phyloP scores from a whole-genome alignment of 1,140 invertebrate species.

The Drosophila bocki region DNA sequence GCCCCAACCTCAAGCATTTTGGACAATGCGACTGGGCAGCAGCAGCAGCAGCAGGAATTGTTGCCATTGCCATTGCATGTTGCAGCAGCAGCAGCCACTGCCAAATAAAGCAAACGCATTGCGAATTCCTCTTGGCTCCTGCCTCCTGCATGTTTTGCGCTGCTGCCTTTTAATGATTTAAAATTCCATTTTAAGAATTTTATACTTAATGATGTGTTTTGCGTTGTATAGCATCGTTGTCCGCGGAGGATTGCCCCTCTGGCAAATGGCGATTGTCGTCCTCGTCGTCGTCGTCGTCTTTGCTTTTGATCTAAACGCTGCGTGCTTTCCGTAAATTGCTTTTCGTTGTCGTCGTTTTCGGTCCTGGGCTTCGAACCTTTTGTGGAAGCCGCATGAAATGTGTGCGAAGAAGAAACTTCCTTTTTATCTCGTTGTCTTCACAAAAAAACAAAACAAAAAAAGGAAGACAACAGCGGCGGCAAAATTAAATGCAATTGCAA shows the following conservation, averaged over 20 bases:
- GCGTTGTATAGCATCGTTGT: slow-evolving; percentile 75
- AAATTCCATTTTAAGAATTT: slow-evolving; percentile 86
- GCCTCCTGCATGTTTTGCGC: slow-evolving; percentile 39
- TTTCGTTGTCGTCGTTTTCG: slow-evolving; percentile 73
- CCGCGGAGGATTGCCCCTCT: slow-evolving; percentile 20
- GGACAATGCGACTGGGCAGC: slow-evolving; percentile 76
- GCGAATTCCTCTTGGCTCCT: slow-evolving; percentile 69
- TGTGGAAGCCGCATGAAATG: slow-evolving; percentile 83
- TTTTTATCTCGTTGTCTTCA: slow-evolving; percentile 26
- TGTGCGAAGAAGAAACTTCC: slow-evolving; percentile 61
- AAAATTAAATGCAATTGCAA: slow-evolving; percentile 71
- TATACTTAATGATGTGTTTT: slow-evolving; percentile 86
- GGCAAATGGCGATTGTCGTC: slow-evolving; percentile 67
- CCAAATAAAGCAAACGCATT: slow-evolving; percentile 84
- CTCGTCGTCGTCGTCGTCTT: slow-evolving; percentile 55
- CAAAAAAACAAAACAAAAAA: slow-evolving; percentile 44
- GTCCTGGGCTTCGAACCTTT: slow-evolving; percentile 63
- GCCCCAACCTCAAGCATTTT: slow-evolving; percentile 72
- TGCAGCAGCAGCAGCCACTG: slow-evolving; percentile 55
- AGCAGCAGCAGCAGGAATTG: slow-evolving; percentile 37
- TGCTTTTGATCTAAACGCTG: slow-evolving; percentile 82
- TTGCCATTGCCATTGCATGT: slow-evolving; percentile 78
- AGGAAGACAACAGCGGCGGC: slow-evolving; percentile 2
- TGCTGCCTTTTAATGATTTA: slow-evolving; percentile 85
- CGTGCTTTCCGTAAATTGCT: slow-evolving; percentile 83